Evolutionary conservation across 2,797 vertebrate genomes (phyloP).

Genomic region (Sebastes minor): DNA sequence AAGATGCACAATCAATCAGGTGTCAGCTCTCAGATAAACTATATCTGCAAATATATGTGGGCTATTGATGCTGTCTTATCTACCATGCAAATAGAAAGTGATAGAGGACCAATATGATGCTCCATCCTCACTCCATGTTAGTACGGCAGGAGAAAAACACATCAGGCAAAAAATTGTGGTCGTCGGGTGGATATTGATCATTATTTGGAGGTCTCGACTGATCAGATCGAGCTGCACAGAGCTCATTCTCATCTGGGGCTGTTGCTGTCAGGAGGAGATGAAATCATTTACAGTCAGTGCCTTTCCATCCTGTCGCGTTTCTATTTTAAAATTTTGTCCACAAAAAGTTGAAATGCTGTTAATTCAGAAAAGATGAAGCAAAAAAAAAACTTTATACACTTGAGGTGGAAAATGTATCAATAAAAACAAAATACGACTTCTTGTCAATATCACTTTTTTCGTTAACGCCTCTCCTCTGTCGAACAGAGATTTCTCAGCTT

Average conservation of each 20-base stretch:
- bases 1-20: not conserved
- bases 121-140: not conserved
- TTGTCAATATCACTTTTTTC: no score
- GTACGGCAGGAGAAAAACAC: not conserved
- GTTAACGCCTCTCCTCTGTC: no score
- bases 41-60: not conserved
- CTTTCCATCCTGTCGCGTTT: not conserved
- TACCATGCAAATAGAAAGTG: not conserved
- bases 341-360: not conserved
- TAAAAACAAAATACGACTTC: no score
- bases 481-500: no score
- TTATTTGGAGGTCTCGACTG: not conserved
- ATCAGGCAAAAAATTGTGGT: not conserved
- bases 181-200: not conserved
- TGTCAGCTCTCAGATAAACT: not conserved
- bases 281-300: not conserved
- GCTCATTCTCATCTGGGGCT: not conserved
- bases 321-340: not conserved
- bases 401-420: no score
- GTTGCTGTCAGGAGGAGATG: not conserved
- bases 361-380: no score
- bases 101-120: not conserved
- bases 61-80: not conserved
- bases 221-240: not conserved
- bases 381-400: not conserved